Percentiles rank a stretch among this genome's conserved stretches.
Evolutionary conservation across 2,888 invertebrate genomes (phyloP).

Genomic region (Nomada goodeniana): DNA sequence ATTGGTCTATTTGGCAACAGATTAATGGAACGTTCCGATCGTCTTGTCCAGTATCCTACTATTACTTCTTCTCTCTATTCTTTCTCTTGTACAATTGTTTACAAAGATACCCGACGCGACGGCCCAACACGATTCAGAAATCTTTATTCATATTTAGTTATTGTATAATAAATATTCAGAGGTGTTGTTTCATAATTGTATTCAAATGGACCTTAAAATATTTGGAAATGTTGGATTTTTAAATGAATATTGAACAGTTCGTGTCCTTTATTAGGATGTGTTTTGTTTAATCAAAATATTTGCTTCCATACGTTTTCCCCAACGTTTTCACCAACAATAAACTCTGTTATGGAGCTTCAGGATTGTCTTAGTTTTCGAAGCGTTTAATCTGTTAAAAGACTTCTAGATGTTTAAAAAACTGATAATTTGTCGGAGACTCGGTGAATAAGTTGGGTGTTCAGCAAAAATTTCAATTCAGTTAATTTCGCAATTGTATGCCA

Average conservation of each 20-base stretch:
- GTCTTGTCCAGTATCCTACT: no score
- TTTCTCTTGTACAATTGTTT: no score
- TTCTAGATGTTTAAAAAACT: constrained; percentile 35
- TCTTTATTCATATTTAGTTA: no score
- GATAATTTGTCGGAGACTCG: constrained; percentile 9
- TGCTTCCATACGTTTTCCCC: background rate
- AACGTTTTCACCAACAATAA: constrained; percentile 16
- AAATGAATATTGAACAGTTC: constrained; percentile 6
- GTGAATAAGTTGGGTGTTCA: constrained; percentile 11
- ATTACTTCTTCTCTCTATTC: background rate
- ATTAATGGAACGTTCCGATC: constrained; percentile 5
- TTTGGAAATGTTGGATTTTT: constrained; percentile 12
- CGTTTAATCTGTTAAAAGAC: constrained; percentile 15
- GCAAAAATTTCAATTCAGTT: background rate
- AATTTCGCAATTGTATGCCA: background rate
- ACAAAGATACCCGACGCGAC: no score
- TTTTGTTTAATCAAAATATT: constrained; percentile 18
- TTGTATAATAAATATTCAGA: no score
- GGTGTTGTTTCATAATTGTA: no score
- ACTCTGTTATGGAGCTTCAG: constrained; percentile 3
- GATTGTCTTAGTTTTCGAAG: constrained; percentile 9
- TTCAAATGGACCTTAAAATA: no score
- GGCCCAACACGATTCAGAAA: no score
- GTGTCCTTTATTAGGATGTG: background rate
- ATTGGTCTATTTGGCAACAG: background rate